phyloP scores from a whole-genome alignment of 92 coral and sea anemone species.

The Meandrina meandrites region DNA sequence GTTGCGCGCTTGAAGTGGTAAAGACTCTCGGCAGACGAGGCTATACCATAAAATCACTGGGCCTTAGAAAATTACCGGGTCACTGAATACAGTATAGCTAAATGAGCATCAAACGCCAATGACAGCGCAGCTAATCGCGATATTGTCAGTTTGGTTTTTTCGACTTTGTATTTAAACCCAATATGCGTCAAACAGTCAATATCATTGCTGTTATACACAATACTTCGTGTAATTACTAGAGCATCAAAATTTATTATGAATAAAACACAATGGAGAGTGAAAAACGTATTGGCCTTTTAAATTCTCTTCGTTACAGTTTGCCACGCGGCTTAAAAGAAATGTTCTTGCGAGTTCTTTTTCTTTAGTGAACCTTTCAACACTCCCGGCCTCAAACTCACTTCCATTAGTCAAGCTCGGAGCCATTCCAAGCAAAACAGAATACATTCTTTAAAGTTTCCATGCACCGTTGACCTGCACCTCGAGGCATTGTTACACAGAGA shows the following conservation, averaged over 20 bases:
- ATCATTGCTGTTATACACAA: conserved; percentile 7
- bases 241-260: not conserved
- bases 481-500: not conserved
- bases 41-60: conserved; percentile 18
- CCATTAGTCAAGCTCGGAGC: not conserved
- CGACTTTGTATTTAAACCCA: conserved; percentile 38
- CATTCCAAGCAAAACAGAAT: not conserved
- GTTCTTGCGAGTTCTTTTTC: not conserved
- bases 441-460: not conserved
- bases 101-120: conserved; percentile 26
- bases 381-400: too few relatives aligned
- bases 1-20: not conserved
- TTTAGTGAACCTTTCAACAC: not conserved
- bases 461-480: not conserved
- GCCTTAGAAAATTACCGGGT: conserved; percentile 28
- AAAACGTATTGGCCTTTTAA: conserved; percentile 12
- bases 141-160: conserved; percentile 25
- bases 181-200: conserved; percentile 28
- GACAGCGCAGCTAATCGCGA: not conserved
- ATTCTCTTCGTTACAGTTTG: not conserved
- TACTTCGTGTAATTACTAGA: conserved; percentile 4
- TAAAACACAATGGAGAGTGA: conserved; percentile 5
- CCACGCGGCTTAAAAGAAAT: not conserved
- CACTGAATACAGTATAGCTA: conserved; percentile 38
- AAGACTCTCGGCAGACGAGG: not conserved